Evolutionary conservation across 2,113 vertebrate genomes (phyloP), one percentile per base, ranked within the genome.

Genomic region (Apodemus speciosus): DNA sequence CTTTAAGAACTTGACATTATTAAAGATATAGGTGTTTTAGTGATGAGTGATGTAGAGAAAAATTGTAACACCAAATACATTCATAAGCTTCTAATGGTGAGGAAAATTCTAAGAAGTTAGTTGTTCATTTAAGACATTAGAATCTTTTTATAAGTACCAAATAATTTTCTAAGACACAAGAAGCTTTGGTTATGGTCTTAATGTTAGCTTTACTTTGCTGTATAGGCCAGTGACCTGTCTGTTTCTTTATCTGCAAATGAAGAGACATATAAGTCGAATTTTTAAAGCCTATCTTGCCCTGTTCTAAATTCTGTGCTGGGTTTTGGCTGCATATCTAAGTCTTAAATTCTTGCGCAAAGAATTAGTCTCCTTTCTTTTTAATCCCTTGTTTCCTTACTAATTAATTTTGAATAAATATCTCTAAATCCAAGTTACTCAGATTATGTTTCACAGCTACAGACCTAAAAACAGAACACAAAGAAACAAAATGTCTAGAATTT

Each of bases 31-130:
- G 93, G 90, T 93, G 80, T 96, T 97, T 77, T 73, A 93, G 92
- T 83, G 93, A 97, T 94, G 93, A 96, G 86, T 87, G 62, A 94
- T 96, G 51, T 68, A 94, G 94, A 58, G 93, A 51, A 85, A 87
- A 93, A 73, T 69, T 49, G 75, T 96, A 95, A 97, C 96, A 96
- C 92, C 90, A 94, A 97, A 95, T 94, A 77, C 97, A 97, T 96
- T 96, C 96, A 96, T 92, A 92, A 46, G 60, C 46, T 85, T 94
- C 25, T 71, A 79, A 85, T 90, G 43, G 51, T 88, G 46, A 94
- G 93, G 92, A 95, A 96, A 87, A 96, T 76, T 95, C 64, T 69
- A 88, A 46, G 49, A 62, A 92, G 85, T 49, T 4, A 83, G 62
- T 88, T 94, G 13, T 27, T 71, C 76, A 96, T 77, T 40, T 94